Evolutionary conservation across 2,888 invertebrate genomes (phyloP).

Genomic region (Hemistola chrysoprasaria): DNA sequence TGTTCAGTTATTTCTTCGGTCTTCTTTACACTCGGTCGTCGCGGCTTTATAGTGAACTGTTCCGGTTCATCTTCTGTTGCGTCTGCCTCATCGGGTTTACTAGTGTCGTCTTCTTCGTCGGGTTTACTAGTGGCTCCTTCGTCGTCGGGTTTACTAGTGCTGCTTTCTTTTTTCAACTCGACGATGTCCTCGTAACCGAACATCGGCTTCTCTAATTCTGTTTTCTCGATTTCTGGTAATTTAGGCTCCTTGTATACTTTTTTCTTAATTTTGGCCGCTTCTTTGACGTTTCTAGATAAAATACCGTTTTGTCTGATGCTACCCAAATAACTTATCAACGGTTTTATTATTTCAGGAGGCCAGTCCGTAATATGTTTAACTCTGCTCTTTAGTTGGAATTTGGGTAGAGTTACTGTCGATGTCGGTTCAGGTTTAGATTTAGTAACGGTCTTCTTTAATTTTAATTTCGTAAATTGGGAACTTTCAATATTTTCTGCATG

Average conservation of each 20-base stretch:
- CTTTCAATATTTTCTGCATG: slow-evolving; percentile 83
- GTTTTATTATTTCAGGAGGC: slow-evolving; percentile 81
- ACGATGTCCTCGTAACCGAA: slow-evolving; percentile 77
- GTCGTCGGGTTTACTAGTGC: slow-evolving; percentile 35
- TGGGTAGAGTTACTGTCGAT: slow-evolving; percentile 78
- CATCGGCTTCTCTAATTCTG: slow-evolving; percentile 80
- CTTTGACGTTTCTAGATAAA: slow-evolving; percentile 87
- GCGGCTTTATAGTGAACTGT: slow-evolving; percentile 66
- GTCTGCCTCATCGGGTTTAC: slow-evolving; percentile 37
- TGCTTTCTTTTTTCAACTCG: slow-evolving; percentile 52
- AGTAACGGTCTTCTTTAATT: slow-evolving; percentile 84
- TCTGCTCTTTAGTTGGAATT: slow-evolving; percentile 87
- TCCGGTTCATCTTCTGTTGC: slow-evolving; percentile 58
- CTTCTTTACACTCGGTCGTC: slow-evolving; percentile 66
- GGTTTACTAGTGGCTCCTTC: slow-evolving; percentile 42
- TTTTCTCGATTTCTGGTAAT: slow-evolving; percentile 78
- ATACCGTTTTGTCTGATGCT: slow-evolving; percentile 84
- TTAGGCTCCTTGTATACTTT: slow-evolving; percentile 81
- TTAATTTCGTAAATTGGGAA: slow-evolving; percentile 85
- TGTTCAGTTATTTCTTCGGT: slow-evolving; percentile 81
- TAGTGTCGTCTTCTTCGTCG: too few relatives aligned
- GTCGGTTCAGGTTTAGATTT: slow-evolving; percentile 71
- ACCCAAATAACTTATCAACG: slow-evolving; percentile 77
- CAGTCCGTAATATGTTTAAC: slow-evolving; percentile 84
- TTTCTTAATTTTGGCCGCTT: slow-evolving; percentile 85